A percentile compares a stretch with the other conserved stretches of the same genome.
These are phyloP conservation scores for Saguinus imperator DNA, from an alignment of 2,113 vertebrate genomes.

Conservation along the genomic window DNA sequence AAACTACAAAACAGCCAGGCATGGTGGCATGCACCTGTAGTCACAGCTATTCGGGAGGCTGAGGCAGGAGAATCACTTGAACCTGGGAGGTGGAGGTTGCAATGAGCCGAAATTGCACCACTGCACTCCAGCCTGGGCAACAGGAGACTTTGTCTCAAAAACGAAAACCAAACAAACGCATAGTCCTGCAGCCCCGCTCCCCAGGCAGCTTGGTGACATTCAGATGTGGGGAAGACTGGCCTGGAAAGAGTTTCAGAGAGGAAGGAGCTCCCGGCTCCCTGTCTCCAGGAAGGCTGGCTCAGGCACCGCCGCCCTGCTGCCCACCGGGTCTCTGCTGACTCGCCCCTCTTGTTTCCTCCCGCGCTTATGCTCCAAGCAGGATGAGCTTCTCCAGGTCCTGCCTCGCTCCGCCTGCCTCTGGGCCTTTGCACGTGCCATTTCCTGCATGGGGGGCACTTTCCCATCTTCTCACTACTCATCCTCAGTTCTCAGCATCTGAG, in stretches of 20 bases:
- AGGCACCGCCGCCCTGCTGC: rapidly evolving
- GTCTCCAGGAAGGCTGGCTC: neutral
- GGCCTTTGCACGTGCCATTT: neutral
- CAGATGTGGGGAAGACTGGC: neutral
- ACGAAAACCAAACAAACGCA: neutral
- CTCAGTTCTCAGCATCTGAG: neutral
- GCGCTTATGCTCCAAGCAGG: neutral
- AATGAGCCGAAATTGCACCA: too few species aligned
- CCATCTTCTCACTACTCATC: neutral
- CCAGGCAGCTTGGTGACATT: neutral
- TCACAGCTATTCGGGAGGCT: too few species aligned
- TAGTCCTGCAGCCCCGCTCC: neutral
- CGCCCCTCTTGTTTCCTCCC: rapidly evolving
- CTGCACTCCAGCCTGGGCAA: too few species aligned
- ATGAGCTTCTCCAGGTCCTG: neutral
- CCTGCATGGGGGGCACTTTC: neutral
- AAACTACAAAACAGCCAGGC: too few species aligned
- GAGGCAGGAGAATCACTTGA: too few species aligned
- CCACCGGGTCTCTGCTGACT: neutral
- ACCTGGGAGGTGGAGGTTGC: too few species aligned
- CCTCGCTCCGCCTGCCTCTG: neutral
- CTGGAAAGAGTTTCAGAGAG: neutral
- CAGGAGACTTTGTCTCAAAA: too few species aligned
- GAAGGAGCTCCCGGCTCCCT: too few species aligned
- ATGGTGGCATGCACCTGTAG: too few species aligned